Evolutionary conservation across 1,140 invertebrate species (phyloP).

Genomic region (Drosophila kepulauana): DNA sequence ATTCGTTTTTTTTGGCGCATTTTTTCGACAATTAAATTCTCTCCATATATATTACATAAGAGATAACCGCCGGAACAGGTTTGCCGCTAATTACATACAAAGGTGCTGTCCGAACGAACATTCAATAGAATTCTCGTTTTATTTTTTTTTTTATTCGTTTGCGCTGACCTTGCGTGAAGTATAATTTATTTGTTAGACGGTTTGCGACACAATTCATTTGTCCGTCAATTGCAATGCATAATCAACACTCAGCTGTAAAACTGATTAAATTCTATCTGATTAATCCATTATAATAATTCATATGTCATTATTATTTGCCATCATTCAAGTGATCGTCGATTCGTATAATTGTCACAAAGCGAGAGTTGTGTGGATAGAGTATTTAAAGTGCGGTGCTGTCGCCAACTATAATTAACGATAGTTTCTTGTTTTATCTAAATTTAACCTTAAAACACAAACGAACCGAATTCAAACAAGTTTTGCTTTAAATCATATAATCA

Average conservation of each 20-base stretch:
- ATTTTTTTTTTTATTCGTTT: conserved; percentile 7
- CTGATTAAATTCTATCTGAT: conserved; percentile 5
- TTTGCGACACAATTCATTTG: conserved; percentile 12
- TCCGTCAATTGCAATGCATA: conserved; percentile 10
- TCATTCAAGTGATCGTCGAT: background rate
- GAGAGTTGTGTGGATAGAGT: conserved; percentile 7
- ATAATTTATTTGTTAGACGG: conserved; percentile 36
- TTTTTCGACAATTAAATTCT: conserved; percentile 18
- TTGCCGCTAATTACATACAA: conserved; percentile 45
- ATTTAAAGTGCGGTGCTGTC: background rate
- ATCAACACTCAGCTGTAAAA: background rate
- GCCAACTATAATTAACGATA: background rate
- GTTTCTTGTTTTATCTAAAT: conserved; percentile 37
- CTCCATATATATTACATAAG: conserved; percentile 31
- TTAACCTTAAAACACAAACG: conserved; percentile 16
- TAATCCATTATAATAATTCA: background rate
- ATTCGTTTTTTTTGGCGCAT: background rate
- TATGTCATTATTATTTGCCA: conserved; percentile 2
- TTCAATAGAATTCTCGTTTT: conserved; percentile 45
- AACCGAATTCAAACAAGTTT: conserved; percentile 34
- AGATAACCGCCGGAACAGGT: conserved; percentile 46
- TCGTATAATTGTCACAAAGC: background rate
- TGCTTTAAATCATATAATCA: conserved; percentile 16
- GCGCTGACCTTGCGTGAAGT: conserved; percentile 37
- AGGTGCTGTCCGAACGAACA: conserved; percentile 22